Conservation (phyloP, 2,888 invertebrate species). For the Aspidiotus destructor region DNA sequence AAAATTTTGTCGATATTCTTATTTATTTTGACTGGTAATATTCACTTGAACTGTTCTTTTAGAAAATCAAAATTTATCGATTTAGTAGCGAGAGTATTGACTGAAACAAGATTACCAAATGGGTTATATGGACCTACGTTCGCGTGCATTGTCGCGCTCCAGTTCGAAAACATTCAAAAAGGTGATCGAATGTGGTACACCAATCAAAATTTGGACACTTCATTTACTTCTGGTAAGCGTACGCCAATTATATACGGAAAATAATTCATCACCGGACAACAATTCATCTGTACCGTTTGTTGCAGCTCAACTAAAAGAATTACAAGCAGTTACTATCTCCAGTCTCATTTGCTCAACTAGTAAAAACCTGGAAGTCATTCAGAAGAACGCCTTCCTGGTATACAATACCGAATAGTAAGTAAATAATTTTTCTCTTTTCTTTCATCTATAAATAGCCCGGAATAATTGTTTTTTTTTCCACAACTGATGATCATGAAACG, state of each 20-base stretch:
- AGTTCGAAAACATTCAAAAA: constrained; percentile 70
- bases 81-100: constrained; percentile 48
- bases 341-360: constrained; percentile 70
- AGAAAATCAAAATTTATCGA: not conserved
- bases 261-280: not conserved
- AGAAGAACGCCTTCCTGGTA: constrained; percentile 74
- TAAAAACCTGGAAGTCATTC: constrained; percentile 58
- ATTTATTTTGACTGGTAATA: not conserved
- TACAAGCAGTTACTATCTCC: constrained; percentile 68
- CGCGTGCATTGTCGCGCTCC: constrained; percentile 71
- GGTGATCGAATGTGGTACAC: constrained; percentile 95
- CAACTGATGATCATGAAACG: not conserved
- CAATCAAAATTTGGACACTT: constrained; percentile 82
- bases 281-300: constrained; percentile 3
- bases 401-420: constrained; percentile 76
- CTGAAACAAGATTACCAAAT: constrained; percentile 69
- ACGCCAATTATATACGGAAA: not conserved
- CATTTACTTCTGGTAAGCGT: constrained; percentile 50
- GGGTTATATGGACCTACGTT: constrained; percentile 80
- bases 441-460: not conserved
- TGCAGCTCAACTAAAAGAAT: constrained; percentile 65
- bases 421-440: not conserved
- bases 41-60: not conserved
- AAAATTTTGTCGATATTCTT: not conserved
- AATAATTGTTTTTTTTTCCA: not conserved